phyloP scores from a whole-genome alignment of 2,888 invertebrate species.

The Tinea semifulvella region DNA sequence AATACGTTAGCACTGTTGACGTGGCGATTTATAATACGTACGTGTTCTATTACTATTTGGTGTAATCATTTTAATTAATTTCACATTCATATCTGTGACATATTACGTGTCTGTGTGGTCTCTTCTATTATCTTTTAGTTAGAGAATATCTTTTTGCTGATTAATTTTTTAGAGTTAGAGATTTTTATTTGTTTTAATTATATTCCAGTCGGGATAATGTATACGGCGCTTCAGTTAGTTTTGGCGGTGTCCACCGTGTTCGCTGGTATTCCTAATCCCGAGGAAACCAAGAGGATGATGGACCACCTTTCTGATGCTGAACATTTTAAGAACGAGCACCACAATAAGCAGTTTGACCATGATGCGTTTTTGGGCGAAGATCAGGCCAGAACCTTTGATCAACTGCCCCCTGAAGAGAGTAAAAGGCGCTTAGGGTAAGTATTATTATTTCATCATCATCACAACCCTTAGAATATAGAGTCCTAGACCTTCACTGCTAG shows the following conservation, averaged over 20 bases:
- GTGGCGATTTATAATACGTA: slow-evolving; percentile 31
- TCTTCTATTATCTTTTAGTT: too few species aligned
- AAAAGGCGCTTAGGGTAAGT: slow-evolving; percentile 81
- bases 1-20: slow-evolving; percentile 42
- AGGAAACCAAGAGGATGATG: slow-evolving; percentile 72
- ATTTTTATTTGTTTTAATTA: not conserved
- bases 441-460: too few species aligned
- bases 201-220: slow-evolving; percentile 27
- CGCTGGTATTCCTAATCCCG: slow-evolving; percentile 75
- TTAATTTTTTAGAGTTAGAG: too few species aligned
- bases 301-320: slow-evolving; percentile 80
- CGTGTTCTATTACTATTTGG: slow-evolving; percentile 9
- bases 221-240: slow-evolving; percentile 42
- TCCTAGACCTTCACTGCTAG: too few species aligned
- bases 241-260: slow-evolving; percentile 48
- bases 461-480: too few species aligned
- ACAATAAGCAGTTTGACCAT: slow-evolving; percentile 93
- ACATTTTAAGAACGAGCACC: slow-evolving; percentile 82
- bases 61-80: not conserved
- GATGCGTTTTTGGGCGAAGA: slow-evolving; percentile 97
- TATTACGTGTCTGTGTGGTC: not conserved
- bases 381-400: slow-evolving; percentile 91
- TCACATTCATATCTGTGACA: not conserved
- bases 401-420: slow-evolving; percentile 94
- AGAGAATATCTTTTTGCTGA: too few species aligned